A percentile compares a stretch with the other conserved stretches of the same genome.
phyloP scores from a whole-genome alignment of 2,797 vertebrate genomes.

The Malurus leucopterus region DNA sequence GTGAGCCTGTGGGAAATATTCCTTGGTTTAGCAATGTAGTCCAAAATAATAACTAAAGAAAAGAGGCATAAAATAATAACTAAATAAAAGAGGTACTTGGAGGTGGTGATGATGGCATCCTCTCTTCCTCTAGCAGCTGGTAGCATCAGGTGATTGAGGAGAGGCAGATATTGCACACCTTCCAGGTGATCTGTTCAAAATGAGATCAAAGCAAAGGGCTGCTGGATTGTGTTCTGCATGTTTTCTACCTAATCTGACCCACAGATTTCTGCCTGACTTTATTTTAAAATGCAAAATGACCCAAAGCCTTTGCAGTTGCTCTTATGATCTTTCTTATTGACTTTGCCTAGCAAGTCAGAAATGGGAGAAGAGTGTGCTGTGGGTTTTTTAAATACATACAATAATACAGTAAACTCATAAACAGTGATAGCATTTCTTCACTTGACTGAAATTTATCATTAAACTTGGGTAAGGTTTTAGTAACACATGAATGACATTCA shows the following conservation, averaged over 20 bases:
- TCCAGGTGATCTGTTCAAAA: background rate
- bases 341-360: background rate
- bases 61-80: background rate
- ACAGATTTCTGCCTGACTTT: background rate
- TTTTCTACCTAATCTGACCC: background rate
- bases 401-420: background rate
- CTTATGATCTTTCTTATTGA: background rate
- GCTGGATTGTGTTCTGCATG: background rate
- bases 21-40: background rate
- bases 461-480: background rate
- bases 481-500: background rate
- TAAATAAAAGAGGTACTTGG: background rate
- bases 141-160: background rate
- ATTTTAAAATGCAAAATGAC: background rate
- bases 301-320: background rate
- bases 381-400: background rate
- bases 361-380: background rate
- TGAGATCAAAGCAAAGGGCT: background rate
- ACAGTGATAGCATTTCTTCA: background rate
- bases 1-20: background rate
- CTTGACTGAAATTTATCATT: slow-evolving; percentile 6
- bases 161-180: background rate
- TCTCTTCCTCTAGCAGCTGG: background rate
- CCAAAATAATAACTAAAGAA: background rate
- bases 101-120: background rate